Percentiles rank a stretch among this genome's conserved stretches.
phyloP scores from a whole-genome alignment of 2,113 vertebrate species.

The Micronycteris hirsuta region DNA sequence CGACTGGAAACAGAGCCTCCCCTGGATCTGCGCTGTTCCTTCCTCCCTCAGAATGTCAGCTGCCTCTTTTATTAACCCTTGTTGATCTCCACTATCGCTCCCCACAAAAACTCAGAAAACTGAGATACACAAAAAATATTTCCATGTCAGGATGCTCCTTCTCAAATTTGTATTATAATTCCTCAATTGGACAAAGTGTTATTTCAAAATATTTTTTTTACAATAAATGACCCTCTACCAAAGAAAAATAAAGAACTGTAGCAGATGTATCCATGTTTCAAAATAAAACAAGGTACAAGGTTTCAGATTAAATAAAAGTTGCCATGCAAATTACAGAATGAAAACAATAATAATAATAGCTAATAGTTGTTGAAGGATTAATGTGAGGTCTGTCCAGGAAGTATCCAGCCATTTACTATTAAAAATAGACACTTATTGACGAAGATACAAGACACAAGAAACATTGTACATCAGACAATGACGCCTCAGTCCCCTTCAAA shows the following conservation, averaged over 20 bases:
- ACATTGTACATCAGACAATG: no score
- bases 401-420: no score
- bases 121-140: not conserved
- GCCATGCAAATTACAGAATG: not conserved
- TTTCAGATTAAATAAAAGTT: not conserved
- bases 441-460: no score
- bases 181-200: not conserved
- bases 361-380: not conserved
- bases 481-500: no score
- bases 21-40: not conserved
- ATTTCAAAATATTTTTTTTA: not conserved
- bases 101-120: not conserved
- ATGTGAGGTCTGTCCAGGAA: not conserved
- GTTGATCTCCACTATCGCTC: not conserved
- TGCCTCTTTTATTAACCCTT: not conserved
- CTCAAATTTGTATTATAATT: conserved; percentile 27
- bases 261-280: not conserved
- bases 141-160: not conserved
- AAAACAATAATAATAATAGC: not conserved
- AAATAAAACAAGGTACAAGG: not conserved
- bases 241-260: not conserved
- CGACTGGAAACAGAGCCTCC: not conserved
- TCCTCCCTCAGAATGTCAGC: not conserved
- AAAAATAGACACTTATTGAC: no score
- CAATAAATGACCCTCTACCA: not conserved